Evolutionary conservation across 2,888 invertebrate genomes (phyloP).

Genomic region (Leucoma salicis): DNA sequence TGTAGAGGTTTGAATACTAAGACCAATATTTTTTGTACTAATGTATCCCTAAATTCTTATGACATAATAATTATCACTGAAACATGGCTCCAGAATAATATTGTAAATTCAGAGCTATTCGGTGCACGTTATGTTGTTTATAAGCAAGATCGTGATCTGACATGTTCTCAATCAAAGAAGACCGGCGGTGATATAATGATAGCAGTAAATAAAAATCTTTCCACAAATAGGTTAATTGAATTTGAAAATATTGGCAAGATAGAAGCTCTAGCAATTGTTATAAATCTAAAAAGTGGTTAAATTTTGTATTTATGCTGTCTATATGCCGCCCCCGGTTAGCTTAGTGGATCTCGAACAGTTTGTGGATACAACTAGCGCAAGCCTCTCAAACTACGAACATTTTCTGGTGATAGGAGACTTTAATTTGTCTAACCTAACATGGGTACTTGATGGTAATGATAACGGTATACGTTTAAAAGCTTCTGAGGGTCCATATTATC

Average conservation of each 20-base stretch:
- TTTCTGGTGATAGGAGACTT: not conserved
- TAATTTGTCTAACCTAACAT: not conserved
- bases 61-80: not conserved
- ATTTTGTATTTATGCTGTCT: not conserved
- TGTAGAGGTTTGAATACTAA: conserved; percentile 1
- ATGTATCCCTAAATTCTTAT: not conserved
- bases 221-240: not conserved
- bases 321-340: not conserved
- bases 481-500: not conserved
- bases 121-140: not conserved
- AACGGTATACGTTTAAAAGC: too few relatives aligned
- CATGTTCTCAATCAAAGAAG: not conserved
- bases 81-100: not conserved
- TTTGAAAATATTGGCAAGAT: not conserved
- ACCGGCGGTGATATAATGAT: not conserved
- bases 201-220: not conserved
- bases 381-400: not conserved
- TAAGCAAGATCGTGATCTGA: not conserved
- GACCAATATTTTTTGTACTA: conserved; percentile 1
- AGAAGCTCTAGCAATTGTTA: not conserved
- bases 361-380: not conserved
- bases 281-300: not conserved
- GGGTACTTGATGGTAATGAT: not conserved
- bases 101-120: not conserved
- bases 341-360: not conserved